Evolutionary conservation across 2,888 invertebrate genomes (phyloP).

Genomic region (Seira musarum): DNA sequence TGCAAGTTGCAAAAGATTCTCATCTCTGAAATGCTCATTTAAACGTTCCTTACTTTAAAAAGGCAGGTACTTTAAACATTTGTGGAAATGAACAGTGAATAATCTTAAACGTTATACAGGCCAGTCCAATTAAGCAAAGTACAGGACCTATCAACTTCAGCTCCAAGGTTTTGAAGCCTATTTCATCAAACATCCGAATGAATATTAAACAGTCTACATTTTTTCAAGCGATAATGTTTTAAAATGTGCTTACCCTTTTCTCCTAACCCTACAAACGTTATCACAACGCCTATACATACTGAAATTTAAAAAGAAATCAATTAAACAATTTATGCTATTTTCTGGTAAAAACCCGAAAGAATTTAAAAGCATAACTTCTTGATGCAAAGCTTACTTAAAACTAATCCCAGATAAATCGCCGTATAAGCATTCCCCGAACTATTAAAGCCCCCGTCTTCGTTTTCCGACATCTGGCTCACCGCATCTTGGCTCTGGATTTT

Average conservation of each 20-base stretch:
- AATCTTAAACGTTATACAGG: conserved; percentile 66
- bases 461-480: conserved; percentile 58
- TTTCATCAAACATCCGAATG: not conserved
- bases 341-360: conserved; percentile 4
- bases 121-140: conserved; percentile 64
- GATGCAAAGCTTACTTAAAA: too few species aligned
- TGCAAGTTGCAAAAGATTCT: too few species aligned
- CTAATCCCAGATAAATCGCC: conserved; percentile 67
- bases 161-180: conserved; percentile 68
- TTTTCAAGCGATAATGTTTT: not conserved
- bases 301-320: conserved; percentile 24
- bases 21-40: too few species aligned
- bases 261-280: conserved; percentile 69
- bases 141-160: conserved; percentile 68
- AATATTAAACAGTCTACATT: not conserved
- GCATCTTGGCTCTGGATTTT: conserved; percentile 57
- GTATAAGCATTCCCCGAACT: conserved; percentile 63
- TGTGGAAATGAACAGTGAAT: conserved; percentile 67
- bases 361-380: too few species aligned
- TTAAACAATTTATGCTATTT: not conserved
- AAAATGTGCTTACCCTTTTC: conserved; percentile 63
- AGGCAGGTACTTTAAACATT: conserved; percentile 56
- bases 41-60: conserved; percentile 64
- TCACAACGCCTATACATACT: conserved; percentile 68
- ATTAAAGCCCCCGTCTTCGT: conserved; percentile 57